Evolutionary conservation across 2,113 vertebrate genomes (phyloP).

Genomic region (Columba janthina): DNA sequence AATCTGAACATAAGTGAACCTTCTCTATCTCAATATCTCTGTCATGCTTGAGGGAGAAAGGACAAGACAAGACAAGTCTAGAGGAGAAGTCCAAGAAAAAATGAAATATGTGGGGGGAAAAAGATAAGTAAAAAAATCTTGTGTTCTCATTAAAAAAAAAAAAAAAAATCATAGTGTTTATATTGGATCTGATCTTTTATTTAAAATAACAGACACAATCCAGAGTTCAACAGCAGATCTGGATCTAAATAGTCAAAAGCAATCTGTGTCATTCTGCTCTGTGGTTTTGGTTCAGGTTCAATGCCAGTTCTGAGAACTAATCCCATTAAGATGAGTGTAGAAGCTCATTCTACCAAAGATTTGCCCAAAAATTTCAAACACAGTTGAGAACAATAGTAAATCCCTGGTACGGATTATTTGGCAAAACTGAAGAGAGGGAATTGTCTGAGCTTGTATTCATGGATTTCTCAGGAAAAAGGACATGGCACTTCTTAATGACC

Average conservation of each 20-base stretch:
- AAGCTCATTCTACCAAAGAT: not conserved
- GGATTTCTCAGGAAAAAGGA: not conserved
- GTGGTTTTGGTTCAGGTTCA: slow-evolving; percentile 14
- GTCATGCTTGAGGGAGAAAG: not conserved
- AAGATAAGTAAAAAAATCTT: not conserved
- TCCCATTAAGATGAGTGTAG: not conserved
- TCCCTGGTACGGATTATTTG: not conserved
- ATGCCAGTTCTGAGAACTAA: not conserved
- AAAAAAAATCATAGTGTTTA: not conserved
- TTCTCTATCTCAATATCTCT: not conserved
- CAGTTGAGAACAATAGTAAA: not conserved
- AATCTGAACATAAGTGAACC: not conserved
- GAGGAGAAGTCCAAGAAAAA: not conserved
- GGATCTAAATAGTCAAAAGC: not conserved
- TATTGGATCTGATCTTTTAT: not conserved
- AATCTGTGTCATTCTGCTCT: not conserved
- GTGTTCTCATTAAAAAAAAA: not conserved
- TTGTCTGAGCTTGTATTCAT: not conserved
- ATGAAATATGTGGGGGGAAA: not conserved
- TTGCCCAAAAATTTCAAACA: not conserved
- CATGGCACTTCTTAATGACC: not conserved
- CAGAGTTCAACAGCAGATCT: not conserved
- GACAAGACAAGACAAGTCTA: not conserved
- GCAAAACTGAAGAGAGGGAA: not conserved
- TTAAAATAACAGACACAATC: not conserved